Percentiles rank a stretch among this genome's conserved stretches.
Evolutionary conservation across 2,113 vertebrate genomes (phyloP).

Genomic region (Passer montanus): DNA sequence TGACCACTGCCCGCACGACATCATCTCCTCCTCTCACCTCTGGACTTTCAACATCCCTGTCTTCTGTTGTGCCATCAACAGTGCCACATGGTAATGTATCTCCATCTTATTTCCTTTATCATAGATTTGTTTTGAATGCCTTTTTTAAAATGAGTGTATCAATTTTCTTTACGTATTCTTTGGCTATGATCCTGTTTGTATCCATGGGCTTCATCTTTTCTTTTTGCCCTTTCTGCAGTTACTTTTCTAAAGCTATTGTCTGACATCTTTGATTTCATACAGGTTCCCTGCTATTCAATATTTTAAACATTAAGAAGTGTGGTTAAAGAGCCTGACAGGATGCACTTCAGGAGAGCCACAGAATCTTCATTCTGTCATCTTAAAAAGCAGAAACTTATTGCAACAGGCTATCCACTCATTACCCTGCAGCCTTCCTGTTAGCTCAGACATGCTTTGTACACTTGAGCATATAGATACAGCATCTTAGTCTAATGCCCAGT

Average conservation of each 20-base stretch:
- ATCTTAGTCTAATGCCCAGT: neutral
- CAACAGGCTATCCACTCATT: neutral
- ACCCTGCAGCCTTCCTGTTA: neutral
- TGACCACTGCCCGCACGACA: neutral
- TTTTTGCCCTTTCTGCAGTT: neutral
- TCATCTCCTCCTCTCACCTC: fast-evolving
- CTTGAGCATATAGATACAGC: neutral
- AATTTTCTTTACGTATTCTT: fast-evolving
- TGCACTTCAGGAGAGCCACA: neutral
- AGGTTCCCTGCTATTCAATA: neutral
- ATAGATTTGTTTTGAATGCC: neutral
- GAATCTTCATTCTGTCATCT: neutral
- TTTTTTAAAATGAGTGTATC: fast-evolving
- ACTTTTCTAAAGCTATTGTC: neutral
- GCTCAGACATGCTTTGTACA: neutral
- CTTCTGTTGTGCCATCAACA: neutral
- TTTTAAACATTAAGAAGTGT: neutral
- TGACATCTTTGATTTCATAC: neutral
- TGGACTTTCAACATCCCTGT: neutral
- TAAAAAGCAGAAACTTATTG: neutral
- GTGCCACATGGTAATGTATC: neutral
- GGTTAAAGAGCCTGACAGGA: neutral
- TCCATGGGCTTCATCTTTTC: neutral
- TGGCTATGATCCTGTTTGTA: neutral
- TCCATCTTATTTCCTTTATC: fast-evolving